Percentiles rank a stretch among this genome's conserved stretches.
Evolutionary conservation across 64 coral and sea anemone species (phyloP).

Genomic region (Dendronephthya gigantea): DNA sequence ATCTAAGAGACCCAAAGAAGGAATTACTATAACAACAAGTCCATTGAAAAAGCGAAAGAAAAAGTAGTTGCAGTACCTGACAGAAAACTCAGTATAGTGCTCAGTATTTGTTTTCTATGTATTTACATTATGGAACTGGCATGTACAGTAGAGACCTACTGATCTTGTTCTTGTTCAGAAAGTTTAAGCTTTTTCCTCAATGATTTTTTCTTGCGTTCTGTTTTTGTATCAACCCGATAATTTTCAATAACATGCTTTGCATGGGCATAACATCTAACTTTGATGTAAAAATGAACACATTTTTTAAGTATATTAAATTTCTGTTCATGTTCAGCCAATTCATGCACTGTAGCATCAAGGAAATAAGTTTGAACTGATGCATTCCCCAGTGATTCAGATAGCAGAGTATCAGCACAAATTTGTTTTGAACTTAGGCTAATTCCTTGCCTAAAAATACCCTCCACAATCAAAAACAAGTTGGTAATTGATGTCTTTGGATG

Average conservation of each 20-base stretch:
- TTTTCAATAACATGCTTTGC: neutral
- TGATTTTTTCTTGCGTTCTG: neutral
- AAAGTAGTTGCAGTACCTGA: neutral
- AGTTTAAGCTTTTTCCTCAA: neutral
- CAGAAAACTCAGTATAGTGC: neutral
- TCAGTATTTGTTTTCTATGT: neutral
- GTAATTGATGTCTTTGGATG: neutral
- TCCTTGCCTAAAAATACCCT: neutral
- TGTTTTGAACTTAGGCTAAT: neutral
- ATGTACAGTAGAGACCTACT: neutral
- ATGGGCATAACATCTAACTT: neutral
- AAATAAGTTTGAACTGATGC: neutral
- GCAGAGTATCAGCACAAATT: neutral
- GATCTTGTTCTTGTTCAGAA: neutral
- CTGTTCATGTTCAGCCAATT: neutral
- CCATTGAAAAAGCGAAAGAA: neutral
- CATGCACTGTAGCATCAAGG: neutral
- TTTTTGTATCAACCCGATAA: neutral
- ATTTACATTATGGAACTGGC: neutral
- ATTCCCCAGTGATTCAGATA: neutral
- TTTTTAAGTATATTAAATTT: neutral
- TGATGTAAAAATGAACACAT: neutral
- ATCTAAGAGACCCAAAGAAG: neutral
- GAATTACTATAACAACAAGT: neutral
- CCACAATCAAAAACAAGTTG: neutral